Conservation (phyloP, 2,113 vertebrate species). For the Microtus ochrogaster region DNA sequence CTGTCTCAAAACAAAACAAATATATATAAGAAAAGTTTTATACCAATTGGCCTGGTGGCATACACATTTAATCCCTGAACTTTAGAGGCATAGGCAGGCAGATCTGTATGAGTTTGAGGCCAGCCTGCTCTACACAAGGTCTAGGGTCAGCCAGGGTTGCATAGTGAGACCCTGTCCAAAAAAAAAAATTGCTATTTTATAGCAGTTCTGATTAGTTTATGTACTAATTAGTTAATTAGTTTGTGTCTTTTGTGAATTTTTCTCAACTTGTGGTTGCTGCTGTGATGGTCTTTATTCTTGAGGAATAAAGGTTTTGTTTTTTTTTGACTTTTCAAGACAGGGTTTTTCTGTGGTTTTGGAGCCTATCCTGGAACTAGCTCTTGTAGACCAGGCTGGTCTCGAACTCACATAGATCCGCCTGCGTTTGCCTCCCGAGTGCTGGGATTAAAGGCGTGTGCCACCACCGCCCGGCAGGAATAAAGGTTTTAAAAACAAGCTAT, state of each 20-base stretch:
- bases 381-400: too few species aligned
- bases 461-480: neutral
- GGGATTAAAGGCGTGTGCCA: too few species aligned
- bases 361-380: too few species aligned
- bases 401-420: too few species aligned
- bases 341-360: too few species aligned
- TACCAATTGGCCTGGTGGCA: neutral
- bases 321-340: too few species aligned
- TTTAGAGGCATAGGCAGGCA: neutral
- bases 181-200: neutral
- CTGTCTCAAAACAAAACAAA: too few species aligned
- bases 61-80: neutral
- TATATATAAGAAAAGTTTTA: neutral
- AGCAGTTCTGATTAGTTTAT: neutral
- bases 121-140: neutral
- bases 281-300: neutral
- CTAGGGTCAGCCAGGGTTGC: neutral
- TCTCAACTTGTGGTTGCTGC: neutral
- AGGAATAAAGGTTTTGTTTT: neutral
- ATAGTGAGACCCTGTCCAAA: neutral
- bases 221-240: too few species aligned
- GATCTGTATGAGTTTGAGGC: neutral
- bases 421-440: too few species aligned
- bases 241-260: neutral
- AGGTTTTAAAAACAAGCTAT: neutral